Conservation (phyloP, 2,888 invertebrate genomes). For the Pardosa pseudoannulata region DNA sequence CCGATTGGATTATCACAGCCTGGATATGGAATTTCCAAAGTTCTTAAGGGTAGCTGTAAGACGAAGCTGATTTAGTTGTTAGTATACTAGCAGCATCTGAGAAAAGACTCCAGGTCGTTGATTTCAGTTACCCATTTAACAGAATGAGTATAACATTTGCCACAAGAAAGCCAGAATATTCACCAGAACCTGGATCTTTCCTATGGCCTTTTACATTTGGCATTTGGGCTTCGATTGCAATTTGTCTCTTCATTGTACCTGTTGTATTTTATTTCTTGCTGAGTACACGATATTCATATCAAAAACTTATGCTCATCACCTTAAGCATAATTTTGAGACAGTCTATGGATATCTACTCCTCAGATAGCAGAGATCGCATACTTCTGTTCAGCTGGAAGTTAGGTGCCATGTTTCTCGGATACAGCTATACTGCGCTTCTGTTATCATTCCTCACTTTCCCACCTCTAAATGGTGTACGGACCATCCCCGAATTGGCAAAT, state of each 20-base stretch:
- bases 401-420: neutral
- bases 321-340: neutral
- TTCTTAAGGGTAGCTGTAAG: neutral
- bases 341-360: neutral
- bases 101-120: neutral
- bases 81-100: neutral
- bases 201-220: neutral
- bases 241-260: neutral
- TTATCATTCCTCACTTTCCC: neutral
- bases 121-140: neutral
- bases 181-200: neutral
- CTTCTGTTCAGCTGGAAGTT: neutral
- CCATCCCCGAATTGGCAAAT: neutral
- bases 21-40: slow-evolving; percentile 8
- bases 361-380: neutral
- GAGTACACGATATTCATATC: neutral
- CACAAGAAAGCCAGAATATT: neutral
- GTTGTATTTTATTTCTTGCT: neutral
- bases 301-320: neutral
- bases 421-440: neutral
- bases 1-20: neutral
- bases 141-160: neutral
- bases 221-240: neutral
- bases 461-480: neutral
- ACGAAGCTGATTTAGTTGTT: neutral